phyloP scores from a whole-genome alignment of 1,140 invertebrate genomes.

The Magallana ariakensis region DNA sequence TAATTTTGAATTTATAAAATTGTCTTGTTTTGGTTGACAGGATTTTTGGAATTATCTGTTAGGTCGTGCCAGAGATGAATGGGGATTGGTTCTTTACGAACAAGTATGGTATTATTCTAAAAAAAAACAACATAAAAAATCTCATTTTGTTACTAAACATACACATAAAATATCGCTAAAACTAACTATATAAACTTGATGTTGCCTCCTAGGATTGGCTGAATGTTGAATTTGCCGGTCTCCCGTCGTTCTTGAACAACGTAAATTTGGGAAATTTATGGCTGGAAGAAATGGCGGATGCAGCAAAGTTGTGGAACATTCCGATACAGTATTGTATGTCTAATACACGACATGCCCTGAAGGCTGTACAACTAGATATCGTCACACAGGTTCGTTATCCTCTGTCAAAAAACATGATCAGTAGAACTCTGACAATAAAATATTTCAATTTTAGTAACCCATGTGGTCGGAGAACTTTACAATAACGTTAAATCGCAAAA shows the following conservation, averaged over 20 bases:
- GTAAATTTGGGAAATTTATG: conserved; percentile 53
- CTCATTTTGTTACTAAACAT: too few relatives aligned
- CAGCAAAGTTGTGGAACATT: conserved; percentile 44
- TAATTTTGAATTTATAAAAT: too few relatives aligned
- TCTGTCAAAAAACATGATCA: too few relatives aligned
- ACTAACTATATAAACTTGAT: too few relatives aligned
- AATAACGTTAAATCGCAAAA: too few relatives aligned
- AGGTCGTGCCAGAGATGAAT: conserved; percentile 48
- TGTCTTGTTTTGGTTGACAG: not conserved
- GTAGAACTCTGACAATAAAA: too few relatives aligned
- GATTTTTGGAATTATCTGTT: conserved; percentile 64
- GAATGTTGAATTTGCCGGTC: conserved; percentile 53
- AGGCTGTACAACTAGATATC: conserved; percentile 52
- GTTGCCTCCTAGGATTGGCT: conserved; percentile 53
- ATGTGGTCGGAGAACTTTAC: too few relatives aligned
- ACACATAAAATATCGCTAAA: too few relatives aligned
- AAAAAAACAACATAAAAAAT: too few relatives aligned
- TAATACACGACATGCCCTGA: conserved; percentile 54
- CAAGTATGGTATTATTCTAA: conserved; percentile 48
- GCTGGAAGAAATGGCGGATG: conserved; percentile 62
- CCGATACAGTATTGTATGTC: conserved; percentile 66
- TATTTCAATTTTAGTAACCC: too few relatives aligned
- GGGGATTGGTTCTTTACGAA: conserved; percentile 62
- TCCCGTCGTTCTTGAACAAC: conserved; percentile 44
- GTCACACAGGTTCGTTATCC: conserved; percentile 55